phyloP scores from a whole-genome alignment of 2,888 invertebrate genomes.

The Omphaloscelis lunosa region DNA sequence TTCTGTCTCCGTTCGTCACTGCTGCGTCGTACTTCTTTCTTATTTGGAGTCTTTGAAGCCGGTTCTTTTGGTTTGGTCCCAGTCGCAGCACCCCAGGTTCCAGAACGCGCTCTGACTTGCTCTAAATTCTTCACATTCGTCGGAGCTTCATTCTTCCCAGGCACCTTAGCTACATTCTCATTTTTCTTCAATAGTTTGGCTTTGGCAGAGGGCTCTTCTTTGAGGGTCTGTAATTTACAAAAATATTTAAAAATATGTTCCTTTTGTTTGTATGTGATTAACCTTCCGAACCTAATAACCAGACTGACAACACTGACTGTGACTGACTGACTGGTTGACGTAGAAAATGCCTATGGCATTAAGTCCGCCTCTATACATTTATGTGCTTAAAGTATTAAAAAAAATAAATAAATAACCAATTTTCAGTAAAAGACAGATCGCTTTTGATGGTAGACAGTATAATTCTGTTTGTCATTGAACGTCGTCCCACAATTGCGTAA shows the following conservation, averaged over 20 bases:
- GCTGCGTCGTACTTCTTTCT: slow-evolving; percentile 78
- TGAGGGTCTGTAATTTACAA: slow-evolving; percentile 67
- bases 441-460: too few relatives aligned
- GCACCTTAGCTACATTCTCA: slow-evolving; percentile 39
- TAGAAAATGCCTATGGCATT: too few relatives aligned
- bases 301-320: too few relatives aligned
- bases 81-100: slow-evolving; percentile 90
- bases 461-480: too few relatives aligned
- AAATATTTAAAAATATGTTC: neutral
- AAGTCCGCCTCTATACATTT: too few relatives aligned
- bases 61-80: slow-evolving; percentile 76
- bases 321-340: too few relatives aligned
- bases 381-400: too few relatives aligned
- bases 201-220: slow-evolving; percentile 59
- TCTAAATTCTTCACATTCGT: slow-evolving; percentile 60
- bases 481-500: too few relatives aligned
- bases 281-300: too few relatives aligned
- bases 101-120: slow-evolving; percentile 90
- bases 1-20: slow-evolving; percentile 84
- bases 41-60: slow-evolving; percentile 63
- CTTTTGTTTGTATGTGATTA: neutral
- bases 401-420: too few relatives aligned
- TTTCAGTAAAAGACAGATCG: too few relatives aligned
- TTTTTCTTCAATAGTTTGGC: slow-evolving; percentile 51
- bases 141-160: slow-evolving; percentile 50